A percentile compares a stretch with the other conserved stretches of the same genome.
These are phyloP conservation scores for Tamias sibiricus DNA, from an alignment of 2,113 vertebrate genomes.

Conservation along the genomic window DNA sequence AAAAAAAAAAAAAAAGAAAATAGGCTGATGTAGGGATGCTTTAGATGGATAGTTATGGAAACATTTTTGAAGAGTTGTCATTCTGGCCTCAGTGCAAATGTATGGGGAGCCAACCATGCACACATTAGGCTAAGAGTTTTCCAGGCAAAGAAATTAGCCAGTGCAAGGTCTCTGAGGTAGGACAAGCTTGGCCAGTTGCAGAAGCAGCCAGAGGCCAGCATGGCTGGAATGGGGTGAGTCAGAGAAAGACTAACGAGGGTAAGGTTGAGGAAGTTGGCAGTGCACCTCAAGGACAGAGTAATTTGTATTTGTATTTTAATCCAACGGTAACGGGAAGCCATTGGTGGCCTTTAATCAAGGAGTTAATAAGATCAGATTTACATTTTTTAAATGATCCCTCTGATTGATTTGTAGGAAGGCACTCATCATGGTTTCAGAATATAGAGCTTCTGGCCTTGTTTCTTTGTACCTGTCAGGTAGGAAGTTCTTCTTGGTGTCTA, in stretches of 20 bases:
- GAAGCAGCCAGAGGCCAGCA: background rate
- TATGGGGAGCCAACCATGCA: background rate
- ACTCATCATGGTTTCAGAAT: slow-evolving; percentile 9
- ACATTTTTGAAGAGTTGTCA: background rate
- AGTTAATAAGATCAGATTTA: background rate
- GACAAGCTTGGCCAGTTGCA: background rate
- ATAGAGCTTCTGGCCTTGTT: background rate
- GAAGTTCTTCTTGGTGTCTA: background rate
- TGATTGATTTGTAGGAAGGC: background rate
- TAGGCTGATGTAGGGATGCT: background rate
- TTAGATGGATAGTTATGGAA: background rate
- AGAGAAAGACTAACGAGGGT: background rate
- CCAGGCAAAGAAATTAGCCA: background rate
- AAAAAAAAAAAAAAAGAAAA: too few relatives aligned
- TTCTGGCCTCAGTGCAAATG: slow-evolving; percentile 17
- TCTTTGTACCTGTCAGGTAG: background rate
- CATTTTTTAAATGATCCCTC: background rate
- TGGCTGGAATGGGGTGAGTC: background rate
- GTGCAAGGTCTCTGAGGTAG: background rate
- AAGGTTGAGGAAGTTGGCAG: background rate
- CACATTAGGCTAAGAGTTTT: background rate
- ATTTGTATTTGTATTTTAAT: slow-evolving; percentile 31
- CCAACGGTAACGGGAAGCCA: background rate
- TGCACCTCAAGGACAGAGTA: background rate
- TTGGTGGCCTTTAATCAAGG: slow-evolving; percentile 26